These are phyloP conservation scores for Oryzias javanicus DNA, from an alignment of 2,113 vertebrate genomes.

Conservation along the genomic window DNA sequence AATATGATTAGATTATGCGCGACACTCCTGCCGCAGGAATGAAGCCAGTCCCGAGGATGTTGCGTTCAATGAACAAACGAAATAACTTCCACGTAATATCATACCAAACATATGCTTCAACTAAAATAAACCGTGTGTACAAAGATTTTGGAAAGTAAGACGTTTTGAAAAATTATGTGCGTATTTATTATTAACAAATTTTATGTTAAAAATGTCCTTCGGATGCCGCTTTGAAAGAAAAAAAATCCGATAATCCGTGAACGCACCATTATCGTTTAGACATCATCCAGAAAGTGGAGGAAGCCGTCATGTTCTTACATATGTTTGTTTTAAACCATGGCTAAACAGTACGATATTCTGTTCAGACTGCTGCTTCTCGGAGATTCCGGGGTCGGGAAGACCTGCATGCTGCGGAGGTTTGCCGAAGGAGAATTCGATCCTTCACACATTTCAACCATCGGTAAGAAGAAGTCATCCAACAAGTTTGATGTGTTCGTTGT, in stretches of 20 bases:
- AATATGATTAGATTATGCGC: too few relatives aligned
- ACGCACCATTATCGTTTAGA: slow-evolving; percentile 10
- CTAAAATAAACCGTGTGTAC: neutral
- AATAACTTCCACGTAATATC: rapidly evolving
- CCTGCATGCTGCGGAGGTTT: slow-evolving; percentile 90
- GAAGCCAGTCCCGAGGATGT: slow-evolving; percentile 11
- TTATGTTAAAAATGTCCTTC: too few relatives aligned
- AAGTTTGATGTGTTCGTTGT: slow-evolving; percentile 15
- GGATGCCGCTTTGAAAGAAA: rapidly evolving
- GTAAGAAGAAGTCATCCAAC: slow-evolving; percentile 71
- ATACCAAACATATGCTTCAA: neutral
- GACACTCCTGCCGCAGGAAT: too few relatives aligned
- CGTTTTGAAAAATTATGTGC: neutral
- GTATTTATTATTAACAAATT: too few relatives aligned
- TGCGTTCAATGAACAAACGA: slow-evolving; percentile 7
- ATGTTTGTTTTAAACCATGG: slow-evolving; percentile 73
- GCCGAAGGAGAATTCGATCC: slow-evolving; percentile 90
- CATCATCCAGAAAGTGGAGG: neutral
- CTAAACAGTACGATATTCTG: slow-evolving; percentile 90
- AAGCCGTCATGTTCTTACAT: slow-evolving; percentile 20
- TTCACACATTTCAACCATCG: slow-evolving; percentile 92
- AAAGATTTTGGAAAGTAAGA: neutral
- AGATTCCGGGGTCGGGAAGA: slow-evolving; percentile 93
- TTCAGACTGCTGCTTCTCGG: slow-evolving; percentile 88
- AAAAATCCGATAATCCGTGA: neutral